Conservation (phyloP, 2,797 vertebrate genomes). For the Argentina silus region DNA sequence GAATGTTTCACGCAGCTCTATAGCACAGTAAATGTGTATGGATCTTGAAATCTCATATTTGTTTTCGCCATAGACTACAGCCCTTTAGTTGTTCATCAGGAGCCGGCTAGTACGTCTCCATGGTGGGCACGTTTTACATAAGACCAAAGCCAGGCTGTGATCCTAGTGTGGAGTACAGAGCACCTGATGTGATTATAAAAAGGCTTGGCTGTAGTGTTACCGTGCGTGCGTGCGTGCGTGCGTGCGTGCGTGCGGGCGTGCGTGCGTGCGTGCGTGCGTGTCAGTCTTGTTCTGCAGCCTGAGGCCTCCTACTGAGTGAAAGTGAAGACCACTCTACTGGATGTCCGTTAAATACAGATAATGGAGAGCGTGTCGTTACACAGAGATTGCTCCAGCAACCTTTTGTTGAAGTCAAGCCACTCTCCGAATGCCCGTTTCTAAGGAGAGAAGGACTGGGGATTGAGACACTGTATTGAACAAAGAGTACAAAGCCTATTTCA, state of each 20-base stretch:
- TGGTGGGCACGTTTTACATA: too few relatives aligned
- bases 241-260: background rate
- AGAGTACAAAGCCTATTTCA: background rate
- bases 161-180: too few relatives aligned
- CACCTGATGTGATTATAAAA: too few relatives aligned
- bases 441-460: background rate
- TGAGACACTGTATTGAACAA: background rate
- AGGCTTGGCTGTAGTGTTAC: too few relatives aligned
- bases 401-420: conserved; percentile 13
- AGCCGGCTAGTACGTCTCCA: too few relatives aligned
- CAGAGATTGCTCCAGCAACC: conserved; percentile 5
- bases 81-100: too few relatives aligned
- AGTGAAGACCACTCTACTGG: background rate
- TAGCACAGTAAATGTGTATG: too few relatives aligned
- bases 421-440: background rate
- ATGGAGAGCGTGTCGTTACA: conserved; percentile 12
- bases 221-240: background rate
- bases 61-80: too few relatives aligned
- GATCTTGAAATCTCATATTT: too few relatives aligned
- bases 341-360: conserved; percentile 12
- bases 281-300: too few relatives aligned
- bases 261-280: background rate
- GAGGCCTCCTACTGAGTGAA: background rate
- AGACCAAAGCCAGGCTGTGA: too few relatives aligned
- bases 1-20: too few relatives aligned